Conservation (phyloP, 2,797 vertebrate genomes). For the Lepus oiostolus region DNA sequence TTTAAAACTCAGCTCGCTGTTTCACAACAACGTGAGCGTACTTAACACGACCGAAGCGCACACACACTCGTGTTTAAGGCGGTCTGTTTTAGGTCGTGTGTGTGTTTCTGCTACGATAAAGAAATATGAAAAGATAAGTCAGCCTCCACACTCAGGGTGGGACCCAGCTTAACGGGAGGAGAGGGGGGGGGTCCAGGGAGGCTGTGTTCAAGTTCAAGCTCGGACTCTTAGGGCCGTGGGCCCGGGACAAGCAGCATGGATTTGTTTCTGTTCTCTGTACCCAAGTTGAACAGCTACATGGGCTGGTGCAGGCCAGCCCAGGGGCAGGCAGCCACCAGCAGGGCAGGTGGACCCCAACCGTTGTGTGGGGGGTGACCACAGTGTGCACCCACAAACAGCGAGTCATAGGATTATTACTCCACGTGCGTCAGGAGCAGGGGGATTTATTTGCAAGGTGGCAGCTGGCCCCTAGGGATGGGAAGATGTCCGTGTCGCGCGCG, state of each 20-base stretch:
- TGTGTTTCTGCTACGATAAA: background rate
- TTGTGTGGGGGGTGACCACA: background rate
- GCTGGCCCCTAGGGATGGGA: background rate
- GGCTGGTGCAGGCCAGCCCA: background rate
- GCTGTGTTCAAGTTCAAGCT: background rate
- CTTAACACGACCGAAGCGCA: background rate
- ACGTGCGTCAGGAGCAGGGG: background rate
- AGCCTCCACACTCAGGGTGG: background rate
- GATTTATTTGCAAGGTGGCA: background rate
- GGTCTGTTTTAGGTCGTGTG: background rate
- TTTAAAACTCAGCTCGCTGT: conserved; percentile 3
- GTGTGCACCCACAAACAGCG: background rate
- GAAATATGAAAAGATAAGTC: background rate
- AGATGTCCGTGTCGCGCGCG: background rate
- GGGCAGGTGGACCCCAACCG: rapidly evolving
- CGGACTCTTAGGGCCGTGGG: background rate
- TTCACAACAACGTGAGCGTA: background rate
- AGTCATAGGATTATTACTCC: background rate
- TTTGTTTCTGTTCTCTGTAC: background rate
- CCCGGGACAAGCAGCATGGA: background rate
- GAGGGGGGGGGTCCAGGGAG: background rate
- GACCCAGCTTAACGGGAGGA: background rate
- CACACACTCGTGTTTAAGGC: background rate
- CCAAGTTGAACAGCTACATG: background rate
- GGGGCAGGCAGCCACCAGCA: background rate